Base-by-base conservation (phyloP, 1,140 invertebrate genomes). In the Ips typographus region DNA sequence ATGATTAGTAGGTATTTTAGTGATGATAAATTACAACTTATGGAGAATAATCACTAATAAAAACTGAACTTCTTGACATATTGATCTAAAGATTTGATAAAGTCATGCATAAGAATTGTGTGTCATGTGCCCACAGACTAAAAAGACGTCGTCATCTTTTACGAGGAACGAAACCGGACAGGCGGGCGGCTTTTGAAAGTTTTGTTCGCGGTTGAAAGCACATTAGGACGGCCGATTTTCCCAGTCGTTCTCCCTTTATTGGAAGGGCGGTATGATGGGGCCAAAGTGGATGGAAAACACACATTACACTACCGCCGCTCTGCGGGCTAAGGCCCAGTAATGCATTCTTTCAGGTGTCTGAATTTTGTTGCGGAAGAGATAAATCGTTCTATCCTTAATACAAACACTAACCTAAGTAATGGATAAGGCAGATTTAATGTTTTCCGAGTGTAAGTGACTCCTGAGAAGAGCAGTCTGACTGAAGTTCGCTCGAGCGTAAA, bases 191-290 rank as follows among this genome's bases (percentile, higher is more conserved):
- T 72, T 72, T 72, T 72, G 66, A 72, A 72, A 72, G 71, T 72
- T 72, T 72, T 72, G 66, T 72, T 72, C 51, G 71, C 63, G 70
- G 64, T 66, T 67, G 70, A 71, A 67, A 69, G 66, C 71, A 65
- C 71, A 72, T 72, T 69, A 68, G 53, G 61, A 61, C 52, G 65
- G 58, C 66, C 65, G 59, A 72, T 72, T 72, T 72, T 72, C 36
- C 57, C 55, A 60, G 63, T 65, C 59, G 62, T 65, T 65, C 53
- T 47, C 62, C 62, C 55, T 52, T 72, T 72, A 69, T 69, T 59
- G 66, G 47, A 72, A 69, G 71, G 71, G 61, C 5, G 55, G 53
- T 59, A 62, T 47, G 60, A 64, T 59, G 41, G 56, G 22, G 57
- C 38, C 37, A 71, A 68, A 59, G 61, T 61, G 57, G 71, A 68